These are phyloP conservation scores for Platysternon megacephalum DNA, from an alignment of 2,113 vertebrate species.

Conservation along the genomic window DNA sequence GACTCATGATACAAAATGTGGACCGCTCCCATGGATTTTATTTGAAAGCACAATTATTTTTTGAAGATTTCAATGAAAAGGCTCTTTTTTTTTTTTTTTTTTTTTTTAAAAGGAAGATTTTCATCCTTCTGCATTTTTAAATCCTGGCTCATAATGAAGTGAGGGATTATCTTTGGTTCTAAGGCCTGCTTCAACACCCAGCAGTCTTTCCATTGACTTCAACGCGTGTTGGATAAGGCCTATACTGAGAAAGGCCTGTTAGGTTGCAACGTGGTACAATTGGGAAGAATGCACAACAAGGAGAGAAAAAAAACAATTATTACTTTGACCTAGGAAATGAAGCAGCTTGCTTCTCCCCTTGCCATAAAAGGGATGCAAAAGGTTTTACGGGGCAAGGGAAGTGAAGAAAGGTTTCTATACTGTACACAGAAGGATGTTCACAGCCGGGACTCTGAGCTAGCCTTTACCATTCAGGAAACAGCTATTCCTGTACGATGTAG, in stretches of 20 bases:
- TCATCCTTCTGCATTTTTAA: constrained; percentile 22
- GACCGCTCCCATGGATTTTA: no score
- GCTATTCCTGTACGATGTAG: neutral
- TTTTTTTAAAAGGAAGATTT: constrained; percentile 3
- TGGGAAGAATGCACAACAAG: neutral
- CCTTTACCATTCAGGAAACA: neutral
- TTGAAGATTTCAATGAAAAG: constrained; percentile 25
- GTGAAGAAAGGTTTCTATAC: neutral
- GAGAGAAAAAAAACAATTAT: neutral
- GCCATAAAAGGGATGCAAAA: neutral
- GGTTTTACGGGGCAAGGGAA: neutral
- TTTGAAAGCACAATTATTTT: neutral
- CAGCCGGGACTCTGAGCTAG: neutral
- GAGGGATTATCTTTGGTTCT: neutral
- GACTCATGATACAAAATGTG: neutral
- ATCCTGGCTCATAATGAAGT: neutral
- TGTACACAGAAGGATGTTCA: neutral
- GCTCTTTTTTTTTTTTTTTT: neutral
- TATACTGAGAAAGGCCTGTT: neutral
- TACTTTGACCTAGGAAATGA: neutral
- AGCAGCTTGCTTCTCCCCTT: neutral
- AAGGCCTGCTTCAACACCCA: neutral
- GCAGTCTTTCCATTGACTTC: neutral
- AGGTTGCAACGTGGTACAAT: neutral
- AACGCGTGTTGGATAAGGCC: accelerated